Evolutionary conservation across 2,888 invertebrate genomes (phyloP).

Genomic region (Apotomis turbidana): DNA sequence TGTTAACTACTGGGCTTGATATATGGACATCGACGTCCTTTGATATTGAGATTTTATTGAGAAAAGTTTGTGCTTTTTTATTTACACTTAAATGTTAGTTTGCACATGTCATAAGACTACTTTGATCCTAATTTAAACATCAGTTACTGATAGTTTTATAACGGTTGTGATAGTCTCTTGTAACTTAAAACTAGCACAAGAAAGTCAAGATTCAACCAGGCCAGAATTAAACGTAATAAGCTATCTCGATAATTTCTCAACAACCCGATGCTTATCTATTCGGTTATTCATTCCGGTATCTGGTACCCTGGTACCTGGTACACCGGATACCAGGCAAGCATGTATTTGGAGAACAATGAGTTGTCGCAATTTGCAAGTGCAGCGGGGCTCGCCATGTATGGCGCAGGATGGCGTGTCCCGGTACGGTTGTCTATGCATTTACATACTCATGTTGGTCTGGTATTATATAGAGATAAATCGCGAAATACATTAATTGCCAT

Average conservation of each 20-base stretch:
- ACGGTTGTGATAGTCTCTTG: not conserved
- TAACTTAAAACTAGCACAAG: not conserved
- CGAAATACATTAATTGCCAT: not conserved
- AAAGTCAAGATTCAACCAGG: not conserved
- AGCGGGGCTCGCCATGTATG: conserved; percentile 70
- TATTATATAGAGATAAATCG: conserved; percentile 38
- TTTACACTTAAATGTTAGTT: conserved; percentile 6
- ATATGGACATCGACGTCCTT: conserved; percentile 52
- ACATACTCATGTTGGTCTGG: conserved; percentile 41
- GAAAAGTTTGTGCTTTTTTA: conserved; percentile 11
- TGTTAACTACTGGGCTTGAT: conserved; percentile 70
- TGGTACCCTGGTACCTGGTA: conserved; percentile 42
- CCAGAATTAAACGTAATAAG: conserved; percentile 23
- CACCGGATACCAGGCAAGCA: conserved; percentile 49
- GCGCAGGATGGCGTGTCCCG: conserved; percentile 43
- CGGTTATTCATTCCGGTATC: conserved; percentile 47
- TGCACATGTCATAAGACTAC: conserved; percentile 12
- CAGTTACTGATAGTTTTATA: not conserved
- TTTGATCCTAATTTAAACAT: conserved; percentile 24
- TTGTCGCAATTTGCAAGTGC: conserved; percentile 80
- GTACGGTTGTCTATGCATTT: conserved; percentile 34
- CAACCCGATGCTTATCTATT: conserved; percentile 45
- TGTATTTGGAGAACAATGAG: conserved; percentile 72
- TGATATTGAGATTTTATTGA: conserved; percentile 44
- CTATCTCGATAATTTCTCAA: conserved; percentile 38